A percentile compares a stretch with the other conserved stretches of the same genome.
Evolutionary conservation across 2,888 invertebrate species (phyloP).

Genomic region (Vannuccia rotundouncinata): DNA sequence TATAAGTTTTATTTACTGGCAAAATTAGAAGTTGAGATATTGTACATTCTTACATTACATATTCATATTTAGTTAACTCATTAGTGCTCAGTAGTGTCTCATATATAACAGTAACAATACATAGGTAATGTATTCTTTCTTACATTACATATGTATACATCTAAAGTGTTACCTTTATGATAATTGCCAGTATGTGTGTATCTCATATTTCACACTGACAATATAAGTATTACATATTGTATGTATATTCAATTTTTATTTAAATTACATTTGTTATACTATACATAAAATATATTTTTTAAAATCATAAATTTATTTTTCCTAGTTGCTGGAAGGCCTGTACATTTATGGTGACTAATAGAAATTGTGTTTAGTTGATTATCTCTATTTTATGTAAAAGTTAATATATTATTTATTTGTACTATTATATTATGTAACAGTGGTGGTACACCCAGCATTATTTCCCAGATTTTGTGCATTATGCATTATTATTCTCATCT

Average conservation of each 20-base stretch:
- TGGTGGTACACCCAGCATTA: too few species aligned
- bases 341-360: neutral
- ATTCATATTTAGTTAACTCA: neutral
- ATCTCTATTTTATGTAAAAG: neutral
- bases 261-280: neutral
- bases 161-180: too few species aligned
- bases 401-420: too few species aligned
- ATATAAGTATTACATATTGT: neutral
- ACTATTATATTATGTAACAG: too few species aligned
- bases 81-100: neutral
- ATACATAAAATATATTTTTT: too few species aligned
- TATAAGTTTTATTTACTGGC: too few species aligned
- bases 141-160: too few species aligned
- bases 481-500: too few species aligned
- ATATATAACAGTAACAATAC: too few species aligned
- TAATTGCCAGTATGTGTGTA: slow-evolving; percentile 9
- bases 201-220: slow-evolving; percentile 12
- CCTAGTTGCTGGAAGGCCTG: neutral
- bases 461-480: too few species aligned
- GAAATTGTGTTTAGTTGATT: slow-evolving; percentile 14
- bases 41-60: neutral
- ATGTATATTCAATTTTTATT: neutral
- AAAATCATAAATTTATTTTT: too few species aligned
- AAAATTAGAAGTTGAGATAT: neutral
- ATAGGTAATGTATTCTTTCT: too few species aligned